These are phyloP conservation scores for Laterallus jamaicensis DNA, from an alignment of 2,113 vertebrate genomes.

Conservation along the genomic window DNA sequence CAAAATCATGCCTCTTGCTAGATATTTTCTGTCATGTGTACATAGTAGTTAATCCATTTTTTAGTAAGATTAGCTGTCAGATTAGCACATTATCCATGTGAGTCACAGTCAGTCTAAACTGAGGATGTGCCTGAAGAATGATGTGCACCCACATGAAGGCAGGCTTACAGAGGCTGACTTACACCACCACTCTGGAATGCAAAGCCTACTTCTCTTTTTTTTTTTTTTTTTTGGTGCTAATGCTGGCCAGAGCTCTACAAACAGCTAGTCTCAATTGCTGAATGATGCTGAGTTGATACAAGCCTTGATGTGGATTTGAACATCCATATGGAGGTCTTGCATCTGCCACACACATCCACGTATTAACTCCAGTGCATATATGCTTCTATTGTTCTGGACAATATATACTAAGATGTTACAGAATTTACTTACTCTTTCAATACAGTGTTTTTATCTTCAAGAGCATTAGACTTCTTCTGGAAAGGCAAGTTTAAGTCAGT, in stretches of 20 bases:
- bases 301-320: conserved; percentile 60
- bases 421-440: background rate
- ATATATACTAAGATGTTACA: background rate
- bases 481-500: background rate
- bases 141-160: conserved; percentile 23
- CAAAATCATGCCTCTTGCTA: background rate
- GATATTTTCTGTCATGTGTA: background rate
- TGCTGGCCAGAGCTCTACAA: conserved; percentile 48
- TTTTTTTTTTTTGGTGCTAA: background rate
- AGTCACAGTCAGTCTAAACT: background rate
- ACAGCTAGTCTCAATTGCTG: conserved; percentile 8
- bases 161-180: conserved; percentile 13
- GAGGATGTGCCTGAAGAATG: conserved; percentile 20
- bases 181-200: conserved; percentile 3
- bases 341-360: conserved; percentile 38
- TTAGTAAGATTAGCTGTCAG: conserved; percentile 50
- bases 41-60: conserved; percentile 31
- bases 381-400: background rate
- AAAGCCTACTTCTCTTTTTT: background rate
- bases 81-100: conserved; percentile 35
- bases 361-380: background rate
- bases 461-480: background rate
- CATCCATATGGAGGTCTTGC: background rate
- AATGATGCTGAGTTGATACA: conserved; percentile 32
- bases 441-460: background rate